A percentile compares a stretch with the other conserved stretches of the same genome.
Conservation (phyloP, 2,113 vertebrate species). For the Canis aureus region DNA sequence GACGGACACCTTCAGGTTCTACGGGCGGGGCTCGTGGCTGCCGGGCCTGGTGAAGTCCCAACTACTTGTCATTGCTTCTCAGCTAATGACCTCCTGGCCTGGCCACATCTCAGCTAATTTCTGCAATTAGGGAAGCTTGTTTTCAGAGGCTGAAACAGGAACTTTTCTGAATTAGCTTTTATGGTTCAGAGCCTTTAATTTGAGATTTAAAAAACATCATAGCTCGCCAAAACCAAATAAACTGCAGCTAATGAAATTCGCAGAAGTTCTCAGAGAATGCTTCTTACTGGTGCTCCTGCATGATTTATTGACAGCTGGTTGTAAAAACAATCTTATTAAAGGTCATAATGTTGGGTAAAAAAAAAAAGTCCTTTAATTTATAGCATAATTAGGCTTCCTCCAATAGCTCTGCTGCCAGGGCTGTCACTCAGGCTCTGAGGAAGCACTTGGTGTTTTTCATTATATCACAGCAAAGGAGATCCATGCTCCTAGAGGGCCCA, state of each 20-base stretch:
- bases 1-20: conserved; percentile 36
- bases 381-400: conserved; percentile 91
- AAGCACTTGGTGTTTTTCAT: conserved; percentile 89
- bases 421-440: conserved; percentile 87
- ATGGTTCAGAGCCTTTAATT: conserved; percentile 89
- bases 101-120: conserved; percentile 88
- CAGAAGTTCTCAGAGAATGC: conserved; percentile 88
- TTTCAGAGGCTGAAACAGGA: conserved; percentile 86
- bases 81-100: conserved; percentile 86
- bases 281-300: conserved; percentile 87
- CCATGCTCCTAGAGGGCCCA: conserved; percentile 80
- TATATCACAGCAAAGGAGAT: conserved; percentile 86
- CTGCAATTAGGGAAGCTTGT: conserved; percentile 86
- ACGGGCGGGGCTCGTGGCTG: neutral
- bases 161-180: conserved; percentile 89
- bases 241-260: conserved; percentile 90
- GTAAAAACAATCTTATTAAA: conserved; percentile 95
- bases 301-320: conserved; percentile 93
- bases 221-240: conserved; percentile 90
- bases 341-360: conserved; percentile 89
- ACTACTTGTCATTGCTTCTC: conserved; percentile 66
- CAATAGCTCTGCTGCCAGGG: conserved; percentile 88
- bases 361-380: conserved; percentile 89
- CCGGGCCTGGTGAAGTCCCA: conserved; percentile 11
- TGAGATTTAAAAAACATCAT: conserved; percentile 90